Evolutionary conservation across 2,888 invertebrate species (phyloP).

Genomic region (Nomada flava): DNA sequence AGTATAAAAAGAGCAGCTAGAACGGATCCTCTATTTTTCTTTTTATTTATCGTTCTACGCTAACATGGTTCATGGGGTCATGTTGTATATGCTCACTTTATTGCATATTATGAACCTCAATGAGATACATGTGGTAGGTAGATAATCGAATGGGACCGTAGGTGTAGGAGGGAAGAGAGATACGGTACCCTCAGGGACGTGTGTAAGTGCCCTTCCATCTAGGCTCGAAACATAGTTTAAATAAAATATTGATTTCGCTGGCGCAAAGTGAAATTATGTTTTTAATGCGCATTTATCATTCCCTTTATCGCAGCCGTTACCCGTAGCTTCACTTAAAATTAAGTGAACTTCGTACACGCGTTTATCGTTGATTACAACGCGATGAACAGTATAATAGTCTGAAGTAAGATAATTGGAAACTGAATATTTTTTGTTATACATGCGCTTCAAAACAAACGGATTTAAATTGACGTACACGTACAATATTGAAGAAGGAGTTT

Average conservation of each 20-base stretch:
- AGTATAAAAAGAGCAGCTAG: neutral
- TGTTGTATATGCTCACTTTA: slow-evolving; percentile 47
- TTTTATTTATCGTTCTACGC: slow-evolving; percentile 4
- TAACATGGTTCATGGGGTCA: slow-evolving; percentile 17
- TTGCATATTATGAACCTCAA: slow-evolving; percentile 58
- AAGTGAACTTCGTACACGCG: slow-evolving; percentile 25
- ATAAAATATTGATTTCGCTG: slow-evolving; percentile 54
- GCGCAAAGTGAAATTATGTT: slow-evolving; percentile 53
- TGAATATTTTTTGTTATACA: slow-evolving; percentile 3
- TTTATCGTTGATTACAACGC: slow-evolving; percentile 38
- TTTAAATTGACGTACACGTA: no score
- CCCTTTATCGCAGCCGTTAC: slow-evolving; percentile 27
- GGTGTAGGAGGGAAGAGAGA: slow-evolving; percentile 38
- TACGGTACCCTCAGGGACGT: slow-evolving; percentile 56
- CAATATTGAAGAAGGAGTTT: no score
- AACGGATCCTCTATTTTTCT: no score
- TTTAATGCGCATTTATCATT: slow-evolving; percentile 56
- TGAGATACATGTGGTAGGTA: slow-evolving; percentile 55
- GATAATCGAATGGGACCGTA: slow-evolving; percentile 59
- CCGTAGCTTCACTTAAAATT: slow-evolving; percentile 29
- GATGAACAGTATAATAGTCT: neutral
- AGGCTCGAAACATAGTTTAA: slow-evolving; percentile 52
- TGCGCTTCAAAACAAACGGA: no score
- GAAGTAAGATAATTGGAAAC: neutral
- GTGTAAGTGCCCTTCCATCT: slow-evolving; percentile 58